phyloP scores from a whole-genome alignment of 2,113 vertebrate species.

The Pseudois nayaur region DNA sequence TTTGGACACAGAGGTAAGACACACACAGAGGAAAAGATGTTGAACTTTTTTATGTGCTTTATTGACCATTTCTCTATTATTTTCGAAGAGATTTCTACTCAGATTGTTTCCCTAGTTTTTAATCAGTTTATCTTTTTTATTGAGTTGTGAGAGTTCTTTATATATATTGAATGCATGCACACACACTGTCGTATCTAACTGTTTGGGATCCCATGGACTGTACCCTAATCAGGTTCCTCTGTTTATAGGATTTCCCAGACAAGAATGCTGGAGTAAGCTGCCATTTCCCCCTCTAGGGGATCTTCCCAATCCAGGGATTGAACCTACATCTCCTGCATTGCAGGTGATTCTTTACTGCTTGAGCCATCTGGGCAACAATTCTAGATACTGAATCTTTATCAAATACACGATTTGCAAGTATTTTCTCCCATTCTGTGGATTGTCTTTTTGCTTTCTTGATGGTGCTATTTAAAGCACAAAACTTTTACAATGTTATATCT shows the following conservation, averaged over 20 bases:
- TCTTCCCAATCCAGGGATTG: not conserved
- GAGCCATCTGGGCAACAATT: not conserved
- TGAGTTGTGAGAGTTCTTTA: not conserved
- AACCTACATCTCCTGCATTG: not conserved
- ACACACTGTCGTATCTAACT: not conserved
- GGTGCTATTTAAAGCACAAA: not conserved
- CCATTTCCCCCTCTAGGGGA: not conserved
- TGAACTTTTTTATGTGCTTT: not conserved
- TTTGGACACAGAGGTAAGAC: not conserved
- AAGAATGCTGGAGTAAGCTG: not conserved
- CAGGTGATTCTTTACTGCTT: not conserved
- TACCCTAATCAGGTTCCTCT: not conserved
- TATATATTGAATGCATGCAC: not conserved
- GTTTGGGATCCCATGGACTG: not conserved
- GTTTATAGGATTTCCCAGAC: not conserved
- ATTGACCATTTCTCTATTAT: not conserved
- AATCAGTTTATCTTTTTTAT: not conserved
- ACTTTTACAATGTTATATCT: not conserved
- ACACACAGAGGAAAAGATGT: not conserved
- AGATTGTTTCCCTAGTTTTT: not conserved
- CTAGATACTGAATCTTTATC: not conserved
- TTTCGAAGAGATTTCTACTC: not conserved
- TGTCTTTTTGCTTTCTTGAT: not conserved
- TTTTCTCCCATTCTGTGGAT: not conserved
- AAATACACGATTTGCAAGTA: not conserved